phyloP scores from a whole-genome alignment of 2,888 invertebrate species.

The Pharmacophagus antenor region DNA sequence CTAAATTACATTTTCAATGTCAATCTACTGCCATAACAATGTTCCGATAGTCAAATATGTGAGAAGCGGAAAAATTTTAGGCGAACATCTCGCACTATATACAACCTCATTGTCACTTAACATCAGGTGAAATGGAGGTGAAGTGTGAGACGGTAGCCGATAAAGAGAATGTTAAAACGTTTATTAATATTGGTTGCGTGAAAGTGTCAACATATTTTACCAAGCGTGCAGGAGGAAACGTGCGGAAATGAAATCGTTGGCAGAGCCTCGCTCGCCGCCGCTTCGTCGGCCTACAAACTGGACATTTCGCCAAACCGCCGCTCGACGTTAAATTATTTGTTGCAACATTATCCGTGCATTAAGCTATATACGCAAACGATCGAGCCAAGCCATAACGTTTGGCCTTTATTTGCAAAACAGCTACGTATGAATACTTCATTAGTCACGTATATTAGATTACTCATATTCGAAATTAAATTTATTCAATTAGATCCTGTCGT shows the following conservation, averaged over 20 bases:
- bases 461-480: too few relatives aligned
- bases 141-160: too few relatives aligned
- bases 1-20: too few relatives aligned
- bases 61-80: too few relatives aligned
- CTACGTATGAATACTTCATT: too few relatives aligned
- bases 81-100: too few relatives aligned
- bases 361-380: neutral
- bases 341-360: conserved; percentile 14
- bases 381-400: conserved; percentile 9
- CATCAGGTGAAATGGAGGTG: too few relatives aligned
- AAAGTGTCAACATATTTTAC: neutral
- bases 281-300: conserved; percentile 20
- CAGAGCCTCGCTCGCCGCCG: conserved; percentile 10
- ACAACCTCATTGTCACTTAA: too few relatives aligned
- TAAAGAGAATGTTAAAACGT: neutral
- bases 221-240: neutral
- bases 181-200: neutral
- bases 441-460: too few relatives aligned
- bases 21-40: too few relatives aligned
- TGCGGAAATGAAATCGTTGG: conserved; percentile 20
- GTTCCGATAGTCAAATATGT: too few relatives aligned
- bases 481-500: too few relatives aligned
- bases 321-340: conserved; percentile 24
- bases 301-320: conserved; percentile 28
- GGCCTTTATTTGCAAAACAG: neutral